Conservation (phyloP, 1,140 invertebrate species). For the Asobara japonica region DNA sequence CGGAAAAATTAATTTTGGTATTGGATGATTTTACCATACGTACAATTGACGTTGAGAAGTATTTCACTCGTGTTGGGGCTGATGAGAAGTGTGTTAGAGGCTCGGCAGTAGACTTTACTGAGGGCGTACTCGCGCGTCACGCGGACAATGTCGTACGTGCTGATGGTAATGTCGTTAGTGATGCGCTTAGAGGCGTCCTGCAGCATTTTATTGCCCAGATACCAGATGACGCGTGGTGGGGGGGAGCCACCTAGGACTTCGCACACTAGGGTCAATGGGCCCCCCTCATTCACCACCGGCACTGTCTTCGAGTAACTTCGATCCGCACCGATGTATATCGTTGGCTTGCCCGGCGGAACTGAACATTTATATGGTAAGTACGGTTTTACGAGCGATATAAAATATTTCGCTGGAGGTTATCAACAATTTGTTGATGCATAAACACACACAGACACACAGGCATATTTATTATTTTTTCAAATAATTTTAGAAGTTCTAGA, state of each 20-base stretch:
- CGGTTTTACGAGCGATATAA: background rate
- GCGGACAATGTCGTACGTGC: constrained; percentile 51
- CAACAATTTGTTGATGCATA: no score
- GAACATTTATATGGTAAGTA: constrained; percentile 40
- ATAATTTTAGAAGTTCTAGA: no score
- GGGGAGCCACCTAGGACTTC: constrained; percentile 71
- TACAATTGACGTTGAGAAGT: constrained; percentile 69
- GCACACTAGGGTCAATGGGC: constrained; percentile 72
- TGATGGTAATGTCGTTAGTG: constrained; percentile 50
- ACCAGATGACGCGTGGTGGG: constrained; percentile 59
- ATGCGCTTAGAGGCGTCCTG: constrained; percentile 46
- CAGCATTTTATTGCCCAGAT: constrained; percentile 50
- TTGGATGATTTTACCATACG: constrained; percentile 49
- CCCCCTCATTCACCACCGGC: constrained; percentile 82
- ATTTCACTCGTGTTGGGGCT: constrained; percentile 62
- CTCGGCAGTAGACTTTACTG: constrained; percentile 61
- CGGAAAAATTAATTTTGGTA: background rate
- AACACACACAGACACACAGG: no score
- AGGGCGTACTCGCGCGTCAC: constrained; percentile 60
- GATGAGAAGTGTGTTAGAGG: constrained; percentile 67
- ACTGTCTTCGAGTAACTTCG: constrained; percentile 75
- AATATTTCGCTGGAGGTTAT: background rate
- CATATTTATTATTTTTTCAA: no score
- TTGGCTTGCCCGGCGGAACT: constrained; percentile 85
- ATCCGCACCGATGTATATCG: constrained; percentile 79